These are phyloP conservation scores for Rhombomys opimus DNA, from an alignment of 2,113 vertebrate species.

Conservation along the genomic window DNA sequence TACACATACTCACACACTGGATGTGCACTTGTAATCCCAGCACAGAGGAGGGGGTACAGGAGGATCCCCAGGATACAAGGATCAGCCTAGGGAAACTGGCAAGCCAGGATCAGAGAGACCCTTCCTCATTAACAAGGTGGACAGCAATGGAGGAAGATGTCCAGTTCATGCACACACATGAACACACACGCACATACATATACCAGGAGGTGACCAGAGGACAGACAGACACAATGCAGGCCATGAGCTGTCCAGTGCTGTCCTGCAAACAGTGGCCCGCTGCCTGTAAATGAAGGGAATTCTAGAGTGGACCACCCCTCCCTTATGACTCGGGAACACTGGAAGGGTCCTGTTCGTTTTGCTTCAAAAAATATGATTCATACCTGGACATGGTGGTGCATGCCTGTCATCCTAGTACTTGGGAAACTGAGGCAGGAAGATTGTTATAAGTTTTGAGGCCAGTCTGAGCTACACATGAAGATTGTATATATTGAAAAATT, in stretches of 20 bases:
- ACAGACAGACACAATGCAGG: accelerated
- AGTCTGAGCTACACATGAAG: not conserved
- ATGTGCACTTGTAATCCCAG: not conserved
- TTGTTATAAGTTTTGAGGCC: not conserved
- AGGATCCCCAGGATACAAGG: not conserved
- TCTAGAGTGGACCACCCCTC: not conserved
- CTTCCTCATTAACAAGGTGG: not conserved
- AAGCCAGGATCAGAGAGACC: not conserved
- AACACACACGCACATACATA: not conserved
- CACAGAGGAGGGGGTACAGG: not conserved
- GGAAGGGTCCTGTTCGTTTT: not conserved
- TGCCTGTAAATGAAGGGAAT: accelerated
- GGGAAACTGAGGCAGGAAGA: not conserved
- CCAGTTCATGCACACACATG: not conserved
- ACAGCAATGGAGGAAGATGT: not conserved
- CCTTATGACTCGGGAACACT: not conserved
- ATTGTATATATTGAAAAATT: not conserved
- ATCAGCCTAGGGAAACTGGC: not conserved
- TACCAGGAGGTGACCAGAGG: not conserved
- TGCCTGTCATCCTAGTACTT: not conserved
- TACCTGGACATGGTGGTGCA: not conserved
- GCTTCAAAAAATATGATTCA: not conserved
- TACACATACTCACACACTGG: not conserved
- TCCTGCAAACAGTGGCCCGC: accelerated
- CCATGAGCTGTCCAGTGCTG: accelerated